These are phyloP conservation scores for Polyommatus iphigenia DNA, from an alignment of 2,888 invertebrate genomes.

Conservation along the genomic window DNA sequence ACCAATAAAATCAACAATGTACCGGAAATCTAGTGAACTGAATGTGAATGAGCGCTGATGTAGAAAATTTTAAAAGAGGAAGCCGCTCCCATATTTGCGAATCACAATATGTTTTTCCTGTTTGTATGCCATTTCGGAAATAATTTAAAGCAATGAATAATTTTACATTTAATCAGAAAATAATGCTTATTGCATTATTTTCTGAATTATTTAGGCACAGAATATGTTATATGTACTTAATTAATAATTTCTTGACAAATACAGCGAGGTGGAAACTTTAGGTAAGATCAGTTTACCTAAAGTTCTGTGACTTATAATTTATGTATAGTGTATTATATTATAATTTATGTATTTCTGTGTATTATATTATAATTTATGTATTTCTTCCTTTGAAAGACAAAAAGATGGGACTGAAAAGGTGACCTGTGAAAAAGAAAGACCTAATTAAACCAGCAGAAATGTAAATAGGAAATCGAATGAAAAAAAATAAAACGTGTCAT, in stretches of 20 bases:
- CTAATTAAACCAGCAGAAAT: neutral
- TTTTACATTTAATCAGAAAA: neutral
- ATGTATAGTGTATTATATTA: no score
- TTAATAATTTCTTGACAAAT: neutral
- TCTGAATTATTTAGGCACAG: neutral
- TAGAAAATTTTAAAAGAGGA: constrained; percentile 11
- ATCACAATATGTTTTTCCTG: neutral
- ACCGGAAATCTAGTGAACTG: neutral
- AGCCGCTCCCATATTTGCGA: neutral
- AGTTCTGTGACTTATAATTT: no score
- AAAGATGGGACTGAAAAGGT: neutral
- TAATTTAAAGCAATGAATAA: neutral
- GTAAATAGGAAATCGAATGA: neutral
- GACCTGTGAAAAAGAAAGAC: neutral
- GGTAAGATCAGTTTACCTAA: no score
- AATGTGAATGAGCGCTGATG: neutral
- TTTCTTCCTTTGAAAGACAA: neutral
- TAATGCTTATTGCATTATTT: no score
- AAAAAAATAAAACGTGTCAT: neutral
- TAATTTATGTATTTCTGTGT: no score
- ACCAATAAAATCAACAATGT: neutral
- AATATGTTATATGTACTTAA: neutral
- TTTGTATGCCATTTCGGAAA: neutral
- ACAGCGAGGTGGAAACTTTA: neutral
- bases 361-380: no score